A percentile compares a stretch with the other conserved stretches of the same genome.
phyloP scores from a whole-genome alignment of 2,113 vertebrate species.

The Eulacestoma nigropectus region DNA sequence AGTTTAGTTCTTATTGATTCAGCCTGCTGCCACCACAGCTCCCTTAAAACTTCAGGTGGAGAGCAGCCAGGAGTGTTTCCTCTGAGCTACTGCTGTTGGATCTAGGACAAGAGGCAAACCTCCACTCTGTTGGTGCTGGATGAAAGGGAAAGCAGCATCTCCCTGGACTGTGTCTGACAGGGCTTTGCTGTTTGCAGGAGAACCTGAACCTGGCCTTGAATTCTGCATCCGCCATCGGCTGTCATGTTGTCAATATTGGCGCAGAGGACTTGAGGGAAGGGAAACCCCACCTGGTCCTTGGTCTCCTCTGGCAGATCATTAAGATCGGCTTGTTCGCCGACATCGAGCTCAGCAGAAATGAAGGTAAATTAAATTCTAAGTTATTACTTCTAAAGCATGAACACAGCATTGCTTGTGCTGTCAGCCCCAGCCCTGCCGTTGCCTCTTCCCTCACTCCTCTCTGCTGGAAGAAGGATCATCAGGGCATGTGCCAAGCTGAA shows the following conservation, averaged over 20 bases:
- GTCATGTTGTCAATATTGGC: slow-evolving; percentile 97
- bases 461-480: not conserved
- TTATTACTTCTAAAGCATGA: not conserved
- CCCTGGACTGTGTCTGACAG: not conserved
- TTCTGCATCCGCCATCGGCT: slow-evolving; percentile 94
- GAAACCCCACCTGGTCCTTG: slow-evolving; percentile 93
- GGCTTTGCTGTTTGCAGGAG: slow-evolving; percentile 74
- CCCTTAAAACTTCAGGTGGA: not conserved
- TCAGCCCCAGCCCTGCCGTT: accelerated
- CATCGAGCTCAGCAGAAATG: slow-evolving; percentile 93
- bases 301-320: slow-evolving; percentile 97
- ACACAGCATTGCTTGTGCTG: accelerated
- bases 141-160: not conserved
- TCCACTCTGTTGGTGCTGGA: not conserved
- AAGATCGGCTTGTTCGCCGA: slow-evolving; percentile 95
- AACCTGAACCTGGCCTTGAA: slow-evolving; percentile 97
- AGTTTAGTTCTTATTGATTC: not conserved
- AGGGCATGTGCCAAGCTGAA: not conserved
- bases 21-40: not conserved
- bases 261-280: slow-evolving; percentile 93
- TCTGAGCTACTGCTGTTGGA: not conserved
- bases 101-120: not conserved
- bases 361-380: slow-evolving; percentile 74
- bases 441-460: not conserved
- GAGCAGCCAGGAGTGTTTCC: accelerated